These are phyloP conservation scores for Podarcis cretensis DNA, from an alignment of 2,113 vertebrate genomes.

Conservation along the genomic window DNA sequence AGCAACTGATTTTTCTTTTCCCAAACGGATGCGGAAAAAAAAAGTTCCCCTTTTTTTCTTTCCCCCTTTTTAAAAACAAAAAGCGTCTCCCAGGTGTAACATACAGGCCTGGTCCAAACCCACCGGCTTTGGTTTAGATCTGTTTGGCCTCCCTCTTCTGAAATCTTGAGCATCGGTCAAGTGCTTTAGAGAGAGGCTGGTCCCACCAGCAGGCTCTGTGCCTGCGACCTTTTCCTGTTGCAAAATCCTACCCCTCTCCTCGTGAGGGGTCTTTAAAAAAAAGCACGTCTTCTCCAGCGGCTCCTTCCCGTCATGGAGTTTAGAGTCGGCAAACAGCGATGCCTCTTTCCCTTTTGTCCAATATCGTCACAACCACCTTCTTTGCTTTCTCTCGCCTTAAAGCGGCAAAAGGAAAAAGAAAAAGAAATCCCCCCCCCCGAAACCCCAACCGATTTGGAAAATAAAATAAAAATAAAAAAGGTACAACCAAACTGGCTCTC, in stretches of 20 bases:
- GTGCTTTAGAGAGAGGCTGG: conserved; percentile 63
- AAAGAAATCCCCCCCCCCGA: not conserved
- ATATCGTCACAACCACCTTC: conserved; percentile 41
- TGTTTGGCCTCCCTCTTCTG: conserved; percentile 63
- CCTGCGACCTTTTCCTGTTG: not conserved
- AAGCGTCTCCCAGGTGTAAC: conserved; percentile 63
- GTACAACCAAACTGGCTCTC: conserved; percentile 64
- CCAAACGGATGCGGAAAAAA: conserved; percentile 33
- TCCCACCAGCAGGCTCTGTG: not conserved
- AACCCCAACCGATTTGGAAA: conserved; percentile 49
- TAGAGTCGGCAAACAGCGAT: conserved; percentile 22
- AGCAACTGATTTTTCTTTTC: conserved; percentile 39
- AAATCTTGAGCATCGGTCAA: conserved; percentile 66
- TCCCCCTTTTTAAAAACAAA: conserved; percentile 32
- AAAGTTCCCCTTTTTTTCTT: conserved; percentile 32
- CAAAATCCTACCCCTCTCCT: conserved; percentile 15
- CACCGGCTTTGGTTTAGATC: conserved; percentile 75
- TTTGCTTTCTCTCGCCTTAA: conserved; percentile 43
- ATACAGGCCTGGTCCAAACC: conserved; percentile 65
- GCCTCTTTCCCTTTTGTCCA: conserved; percentile 10
- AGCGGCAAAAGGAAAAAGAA: conserved; percentile 30
- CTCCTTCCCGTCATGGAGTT: not conserved
- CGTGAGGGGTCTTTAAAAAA: conserved; percentile 2
- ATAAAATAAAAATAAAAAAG: conserved; percentile 32
- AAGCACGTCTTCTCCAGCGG: conserved; percentile 38